Evolutionary conservation across 2,113 vertebrate genomes (phyloP).

Genomic region (Zosterops borbonicus): DNA sequence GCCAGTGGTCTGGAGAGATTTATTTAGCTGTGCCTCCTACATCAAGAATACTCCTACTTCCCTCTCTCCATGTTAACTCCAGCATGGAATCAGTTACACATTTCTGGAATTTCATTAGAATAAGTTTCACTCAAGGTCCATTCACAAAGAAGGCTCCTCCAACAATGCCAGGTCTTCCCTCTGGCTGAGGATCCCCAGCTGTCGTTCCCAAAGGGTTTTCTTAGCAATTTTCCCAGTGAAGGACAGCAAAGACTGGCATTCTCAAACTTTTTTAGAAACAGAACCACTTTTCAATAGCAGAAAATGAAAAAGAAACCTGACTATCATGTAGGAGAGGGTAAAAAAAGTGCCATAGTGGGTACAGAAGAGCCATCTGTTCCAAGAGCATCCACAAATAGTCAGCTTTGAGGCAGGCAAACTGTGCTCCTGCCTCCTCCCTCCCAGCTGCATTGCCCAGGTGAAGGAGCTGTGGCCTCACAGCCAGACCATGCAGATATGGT

Average conservation of each 20-base stretch:
- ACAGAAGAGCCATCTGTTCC: constrained; percentile 34
- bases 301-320: not conserved
- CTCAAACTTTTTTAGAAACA: not conserved
- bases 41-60: not conserved
- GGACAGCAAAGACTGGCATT: not conserved
- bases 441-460: not conserved
- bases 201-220: not conserved
- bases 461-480: not conserved
- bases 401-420: not conserved
- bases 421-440: not conserved
- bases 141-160: not conserved
- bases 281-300: not conserved
- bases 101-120: not conserved
- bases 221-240: not conserved
- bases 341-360: not conserved
- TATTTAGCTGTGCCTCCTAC: not conserved
- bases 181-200: not conserved
- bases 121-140: not conserved
- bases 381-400: not conserved
- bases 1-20: not conserved
- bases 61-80: not conserved
- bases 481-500: not conserved
- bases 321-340: not conserved
- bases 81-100: not conserved
- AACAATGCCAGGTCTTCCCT: not conserved